phyloP scores from a whole-genome alignment of 2,888 invertebrate species.

The Melanostoma scalare region DNA sequence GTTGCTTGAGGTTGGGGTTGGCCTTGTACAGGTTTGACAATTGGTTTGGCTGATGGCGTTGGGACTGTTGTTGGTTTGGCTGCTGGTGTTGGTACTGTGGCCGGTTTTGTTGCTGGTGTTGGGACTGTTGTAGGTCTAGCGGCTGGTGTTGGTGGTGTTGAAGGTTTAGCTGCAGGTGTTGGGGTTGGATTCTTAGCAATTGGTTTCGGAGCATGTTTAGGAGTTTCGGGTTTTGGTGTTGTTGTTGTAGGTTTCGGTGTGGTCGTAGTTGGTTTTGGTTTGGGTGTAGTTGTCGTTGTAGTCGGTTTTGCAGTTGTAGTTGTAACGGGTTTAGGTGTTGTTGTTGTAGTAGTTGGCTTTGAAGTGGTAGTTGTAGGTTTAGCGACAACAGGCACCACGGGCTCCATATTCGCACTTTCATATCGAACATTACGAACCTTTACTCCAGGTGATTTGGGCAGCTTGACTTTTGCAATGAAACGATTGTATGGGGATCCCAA shows the following conservation, averaged over 20 bases:
- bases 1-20: conserved; percentile 74
- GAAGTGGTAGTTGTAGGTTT: conserved; percentile 75
- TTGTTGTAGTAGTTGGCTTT: conserved; percentile 67
- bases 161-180: conserved; percentile 70
- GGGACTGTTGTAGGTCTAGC: conserved; percentile 66
- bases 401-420: conserved; percentile 79
- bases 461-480: conserved; percentile 86
- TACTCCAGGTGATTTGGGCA: conserved; percentile 79
- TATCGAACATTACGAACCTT: conserved; percentile 80
- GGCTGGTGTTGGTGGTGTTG: conserved; percentile 74
- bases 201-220: conserved; percentile 67
- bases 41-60: conserved; percentile 74
- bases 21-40: neutral
- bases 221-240: conserved; percentile 74
- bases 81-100: conserved; percentile 65
- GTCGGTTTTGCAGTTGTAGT: conserved; percentile 58
- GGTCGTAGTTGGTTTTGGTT: conserved; percentile 71
- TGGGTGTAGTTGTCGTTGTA: conserved; percentile 71
- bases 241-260: conserved; percentile 73
- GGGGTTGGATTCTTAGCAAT: conserved; percentile 68
- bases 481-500: conserved; percentile 87
- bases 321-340: conserved; percentile 69
- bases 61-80: conserved; percentile 71
- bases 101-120: conserved; percentile 40
- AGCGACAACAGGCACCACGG: conserved; percentile 74